A percentile compares a stretch with the other conserved stretches of the same genome.
Evolutionary conservation across 2,797 vertebrate genomes (phyloP).

Genomic region (Lemur catta): DNA sequence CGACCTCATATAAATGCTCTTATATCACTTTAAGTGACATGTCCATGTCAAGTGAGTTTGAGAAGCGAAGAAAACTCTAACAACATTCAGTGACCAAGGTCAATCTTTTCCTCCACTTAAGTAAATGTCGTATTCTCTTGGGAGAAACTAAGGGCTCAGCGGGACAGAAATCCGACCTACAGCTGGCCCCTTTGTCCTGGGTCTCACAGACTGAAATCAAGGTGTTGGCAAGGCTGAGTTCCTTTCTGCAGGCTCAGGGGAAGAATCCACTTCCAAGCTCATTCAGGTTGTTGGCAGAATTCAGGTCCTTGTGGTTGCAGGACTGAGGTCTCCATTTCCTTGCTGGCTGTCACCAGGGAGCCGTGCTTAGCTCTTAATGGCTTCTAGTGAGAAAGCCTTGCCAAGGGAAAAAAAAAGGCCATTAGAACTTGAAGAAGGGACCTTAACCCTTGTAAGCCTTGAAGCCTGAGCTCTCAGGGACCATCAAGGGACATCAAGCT

Average conservation of each 20-base stretch:
- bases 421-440: neutral
- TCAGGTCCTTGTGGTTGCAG: neutral
- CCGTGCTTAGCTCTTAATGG: neutral
- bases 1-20: neutral
- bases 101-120: neutral
- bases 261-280: neutral
- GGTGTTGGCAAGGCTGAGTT: neutral
- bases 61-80: slow-evolving; percentile 3
- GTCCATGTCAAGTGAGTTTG: neutral
- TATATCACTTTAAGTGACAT: neutral
- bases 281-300: neutral
- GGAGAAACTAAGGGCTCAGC: neutral
- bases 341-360: neutral
- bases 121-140: neutral
- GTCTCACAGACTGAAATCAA: neutral
- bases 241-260: neutral
- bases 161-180: neutral
- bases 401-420: neutral
- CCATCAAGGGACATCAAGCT: neutral
- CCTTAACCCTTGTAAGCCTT: neutral
- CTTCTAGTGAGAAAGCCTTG: neutral
- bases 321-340: neutral
- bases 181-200: neutral
- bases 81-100: neutral
- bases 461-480: neutral